Evolutionary conservation across 23 tunicate species (phyloP).

Genomic region (Phallusia fumigata): DNA sequence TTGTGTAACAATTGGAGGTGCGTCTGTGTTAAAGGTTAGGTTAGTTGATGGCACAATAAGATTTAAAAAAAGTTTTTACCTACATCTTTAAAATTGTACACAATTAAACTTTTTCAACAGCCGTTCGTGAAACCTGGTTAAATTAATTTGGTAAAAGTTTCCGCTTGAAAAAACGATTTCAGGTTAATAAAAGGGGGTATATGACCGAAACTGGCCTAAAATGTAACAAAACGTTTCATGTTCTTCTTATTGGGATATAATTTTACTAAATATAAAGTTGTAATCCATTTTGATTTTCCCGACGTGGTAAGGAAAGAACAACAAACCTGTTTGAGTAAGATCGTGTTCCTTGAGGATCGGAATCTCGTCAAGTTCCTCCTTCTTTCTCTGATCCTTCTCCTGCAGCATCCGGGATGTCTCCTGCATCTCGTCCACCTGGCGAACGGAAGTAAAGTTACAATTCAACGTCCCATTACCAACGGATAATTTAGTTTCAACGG

Average conservation of each 20-base stretch:
- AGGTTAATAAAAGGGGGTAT: too few relatives aligned
- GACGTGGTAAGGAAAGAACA: too few relatives aligned
- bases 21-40: not conserved
- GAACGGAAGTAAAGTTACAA: not conserved
- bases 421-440: conserved; percentile 11
- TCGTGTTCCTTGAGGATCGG: not conserved
- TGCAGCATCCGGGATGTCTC: conserved; percentile 11
- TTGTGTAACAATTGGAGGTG: not conserved
- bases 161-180: too few relatives aligned
- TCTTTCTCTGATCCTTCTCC: conserved; percentile 1
- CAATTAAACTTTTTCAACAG: not conserved
- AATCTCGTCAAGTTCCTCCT: not conserved
- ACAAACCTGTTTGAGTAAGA: conserved; percentile 4
- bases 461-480: not conserved
- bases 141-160: too few relatives aligned
- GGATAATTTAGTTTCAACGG: not conserved
- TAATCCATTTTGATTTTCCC: too few relatives aligned
- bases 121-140: too few relatives aligned
- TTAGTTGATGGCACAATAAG: not conserved
- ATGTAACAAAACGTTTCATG: too few relatives aligned
- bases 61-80: too few relatives aligned
- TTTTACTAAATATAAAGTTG: too few relatives aligned
- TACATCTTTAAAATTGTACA: not conserved
- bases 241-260: too few relatives aligned
- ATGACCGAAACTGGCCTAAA: too few relatives aligned